Percentiles rank a stretch among this genome's conserved stretches.
Conservation (phyloP, 2,797 vertebrate genomes). For the Acanthis flammea region DNA sequence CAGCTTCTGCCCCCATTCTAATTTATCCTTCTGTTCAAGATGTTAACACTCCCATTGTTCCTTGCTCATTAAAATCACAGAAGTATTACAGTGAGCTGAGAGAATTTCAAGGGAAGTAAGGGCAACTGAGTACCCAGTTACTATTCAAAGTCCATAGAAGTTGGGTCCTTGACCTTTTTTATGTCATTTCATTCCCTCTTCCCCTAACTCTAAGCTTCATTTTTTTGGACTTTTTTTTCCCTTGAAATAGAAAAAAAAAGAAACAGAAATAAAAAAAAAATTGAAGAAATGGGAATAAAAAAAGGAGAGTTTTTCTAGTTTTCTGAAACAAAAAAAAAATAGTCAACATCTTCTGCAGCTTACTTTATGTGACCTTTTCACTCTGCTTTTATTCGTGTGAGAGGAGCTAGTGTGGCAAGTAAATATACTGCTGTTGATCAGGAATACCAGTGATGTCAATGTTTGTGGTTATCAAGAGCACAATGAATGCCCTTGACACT, state of each 20-base stretch:
- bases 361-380: constrained; percentile 60
- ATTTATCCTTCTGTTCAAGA: not conserved
- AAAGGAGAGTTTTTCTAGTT: not conserved
- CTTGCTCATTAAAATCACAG: not conserved
- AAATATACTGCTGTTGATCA: constrained; percentile 55
- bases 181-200: not conserved
- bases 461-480: constrained; percentile 45
- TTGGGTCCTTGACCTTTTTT: not conserved
- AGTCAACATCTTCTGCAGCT: constrained; percentile 10
- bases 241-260: not conserved
- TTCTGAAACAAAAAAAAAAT: constrained; percentile 13
- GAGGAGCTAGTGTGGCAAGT: constrained; percentile 12
- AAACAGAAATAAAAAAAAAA: not conserved
- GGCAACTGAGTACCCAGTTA: not conserved
- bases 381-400: constrained; percentile 20
- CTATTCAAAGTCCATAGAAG: not conserved
- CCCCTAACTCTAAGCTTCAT: not conserved
- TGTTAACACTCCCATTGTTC: not conserved
- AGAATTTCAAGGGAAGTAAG: not conserved
- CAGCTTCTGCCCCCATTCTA: not conserved
- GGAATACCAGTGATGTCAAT: constrained; percentile 44
- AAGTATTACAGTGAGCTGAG: not conserved
- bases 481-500: constrained; percentile 60
- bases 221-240: not conserved
- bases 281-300: not conserved